A percentile compares a stretch with the other conserved stretches of the same genome.
Conservation (phyloP, 2,888 invertebrate genomes). For the Nemoura dubitans region DNA sequence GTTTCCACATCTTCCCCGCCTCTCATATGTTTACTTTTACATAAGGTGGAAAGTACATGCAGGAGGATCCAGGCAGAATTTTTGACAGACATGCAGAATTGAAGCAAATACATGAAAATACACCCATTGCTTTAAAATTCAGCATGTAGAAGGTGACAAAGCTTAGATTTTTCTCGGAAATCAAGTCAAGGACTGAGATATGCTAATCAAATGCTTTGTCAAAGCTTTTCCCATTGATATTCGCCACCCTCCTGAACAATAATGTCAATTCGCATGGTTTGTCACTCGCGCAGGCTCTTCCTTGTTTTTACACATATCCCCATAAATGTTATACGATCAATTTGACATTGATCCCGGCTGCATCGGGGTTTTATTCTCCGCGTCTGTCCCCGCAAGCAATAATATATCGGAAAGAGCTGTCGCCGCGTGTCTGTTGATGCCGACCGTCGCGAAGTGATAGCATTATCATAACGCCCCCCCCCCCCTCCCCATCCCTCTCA, state of each 20-base stretch:
- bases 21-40: too few relatives aligned
- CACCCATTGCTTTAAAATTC: too few relatives aligned
- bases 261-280: background rate
- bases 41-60: too few relatives aligned
- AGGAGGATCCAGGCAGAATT: too few relatives aligned
- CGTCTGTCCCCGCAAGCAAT: slow-evolving; percentile 15
- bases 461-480: slow-evolving; percentile 27
- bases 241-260: background rate
- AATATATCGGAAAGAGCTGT: slow-evolving; percentile 18
- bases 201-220: too few relatives aligned
- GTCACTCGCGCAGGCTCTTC: background rate
- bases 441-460: background rate
- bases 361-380: slow-evolving; percentile 2
- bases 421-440: background rate
- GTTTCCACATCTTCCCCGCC: too few relatives aligned
- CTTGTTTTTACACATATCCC: slow-evolving; percentile 13
- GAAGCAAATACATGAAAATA: too few relatives aligned
- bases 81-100: too few relatives aligned
- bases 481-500: background rate
- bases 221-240: too few relatives aligned
- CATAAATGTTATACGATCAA: slow-evolving; percentile 36
- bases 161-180: too few relatives aligned
- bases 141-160: too few relatives aligned
- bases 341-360: slow-evolving; percentile 37
- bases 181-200: too few relatives aligned